phyloP scores from a whole-genome alignment of 2,888 invertebrate species.

The Pteria penguin region DNA sequence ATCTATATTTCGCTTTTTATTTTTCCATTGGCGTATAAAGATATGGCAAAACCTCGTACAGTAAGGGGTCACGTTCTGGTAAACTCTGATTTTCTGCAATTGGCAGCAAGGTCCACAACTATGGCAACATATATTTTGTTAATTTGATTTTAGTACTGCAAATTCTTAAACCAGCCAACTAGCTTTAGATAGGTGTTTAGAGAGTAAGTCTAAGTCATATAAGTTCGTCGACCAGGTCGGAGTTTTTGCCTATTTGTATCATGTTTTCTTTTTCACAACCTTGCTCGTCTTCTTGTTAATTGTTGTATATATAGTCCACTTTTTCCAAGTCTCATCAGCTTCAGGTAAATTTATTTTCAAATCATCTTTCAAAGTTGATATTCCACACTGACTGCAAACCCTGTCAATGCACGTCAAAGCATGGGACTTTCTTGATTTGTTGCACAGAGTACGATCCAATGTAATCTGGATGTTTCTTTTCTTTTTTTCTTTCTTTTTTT shows the following conservation, averaged over 20 bases:
- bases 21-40: constrained; percentile 45
- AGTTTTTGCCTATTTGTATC: too few relatives aligned
- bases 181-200: constrained; percentile 38
- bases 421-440: too few relatives aligned
- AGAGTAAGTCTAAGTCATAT: constrained; percentile 29
- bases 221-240: constrained; percentile 19
- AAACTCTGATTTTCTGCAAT: too few relatives aligned
- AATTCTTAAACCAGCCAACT: constrained; percentile 40
- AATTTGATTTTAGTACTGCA: constrained; percentile 12
- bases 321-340: too few relatives aligned
- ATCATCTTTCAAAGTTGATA: too few relatives aligned
- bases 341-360: too few relatives aligned
- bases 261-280: constrained; percentile 13
- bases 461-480: too few relatives aligned
- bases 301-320: constrained; percentile 24
- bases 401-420: too few relatives aligned
- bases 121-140: constrained; percentile 12
- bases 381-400: too few relatives aligned
- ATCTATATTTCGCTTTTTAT: constrained; percentile 36
- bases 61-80: too few relatives aligned
- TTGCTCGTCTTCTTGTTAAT: constrained; percentile 37
- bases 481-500: too few relatives aligned
- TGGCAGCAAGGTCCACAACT: constrained; percentile 49
- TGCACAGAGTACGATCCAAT: too few relatives aligned
- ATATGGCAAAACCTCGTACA: constrained; percentile 44